Base-by-base conservation (phyloP, 2,888 invertebrate genomes). In the Caenorhabditis auriculariae region DNA sequence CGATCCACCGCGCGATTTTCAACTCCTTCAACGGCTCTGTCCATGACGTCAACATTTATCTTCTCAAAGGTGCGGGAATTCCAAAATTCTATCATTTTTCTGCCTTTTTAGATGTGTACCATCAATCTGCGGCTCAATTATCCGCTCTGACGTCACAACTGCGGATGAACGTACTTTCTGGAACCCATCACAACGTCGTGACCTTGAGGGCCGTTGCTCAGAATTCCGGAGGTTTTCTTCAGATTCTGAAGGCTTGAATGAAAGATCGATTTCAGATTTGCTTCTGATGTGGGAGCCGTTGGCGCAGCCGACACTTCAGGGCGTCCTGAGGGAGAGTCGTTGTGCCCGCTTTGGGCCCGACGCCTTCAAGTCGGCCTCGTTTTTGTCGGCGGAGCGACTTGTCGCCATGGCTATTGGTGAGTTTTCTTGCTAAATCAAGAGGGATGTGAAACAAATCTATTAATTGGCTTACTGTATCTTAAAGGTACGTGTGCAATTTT, bases 221-320 rank as follows among this genome's bases (percentile, higher is more conserved):
- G 3, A 23, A 35, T 23, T 12, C 15, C 15, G 23, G 38, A 9
- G 37, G 48, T 48, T 35, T 35, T 35, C 15, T 15, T 12, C 9
- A 12, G 35, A 35, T 35, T 35, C 9, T 35, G 35, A 9, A 35
- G 35, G 15, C 15, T 12, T 15, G 15, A 12, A 35, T 35, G 15
- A 35, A 35, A 12, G 35, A 12, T 35, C 4, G 21, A 9, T 56
- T 54, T 23, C 54, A 65, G 64, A 56, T 43, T 50, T 60, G 23
- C 53, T 57, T 49, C 42, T 65, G 7, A 57, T 65, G 56, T 65
- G 64, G 64, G 64, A 65, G 29, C 57, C 64, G 2, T 49, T 65
- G 2, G 53, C 53, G 44, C 57, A 62, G 35, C 61, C 66, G 3
- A 53, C 56, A 9, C 56, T 66, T 35, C 61, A 56, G n/a, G 58